A percentile compares a stretch with the other conserved stretches of the same genome.
Evolutionary conservation across 1,140 invertebrate species (phyloP).

Genomic region (Plutomurus gul): DNA sequence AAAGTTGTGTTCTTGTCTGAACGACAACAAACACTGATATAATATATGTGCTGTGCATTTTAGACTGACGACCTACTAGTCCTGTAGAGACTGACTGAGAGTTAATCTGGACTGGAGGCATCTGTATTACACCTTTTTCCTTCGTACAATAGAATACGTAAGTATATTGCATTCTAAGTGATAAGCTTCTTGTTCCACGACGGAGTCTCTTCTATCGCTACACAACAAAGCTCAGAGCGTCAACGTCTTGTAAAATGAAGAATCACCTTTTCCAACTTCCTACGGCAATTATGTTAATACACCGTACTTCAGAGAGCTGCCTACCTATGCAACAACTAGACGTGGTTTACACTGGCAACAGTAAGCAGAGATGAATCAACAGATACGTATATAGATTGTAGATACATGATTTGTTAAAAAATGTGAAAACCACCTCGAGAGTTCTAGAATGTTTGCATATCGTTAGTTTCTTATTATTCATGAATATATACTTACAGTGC

Average conservation of each 20-base stretch:
- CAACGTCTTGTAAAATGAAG: constrained; percentile 29
- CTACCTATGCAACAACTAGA: neutral
- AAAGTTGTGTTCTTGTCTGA: too few species aligned
- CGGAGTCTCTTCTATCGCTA: constrained; percentile 17
- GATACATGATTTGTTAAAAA: too few species aligned
- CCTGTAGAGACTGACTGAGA: too few species aligned
- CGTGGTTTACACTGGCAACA: neutral
- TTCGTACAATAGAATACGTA: neutral
- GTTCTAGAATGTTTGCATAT: neutral
- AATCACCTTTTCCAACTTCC: constrained; percentile 30
- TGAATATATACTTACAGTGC: neutral
- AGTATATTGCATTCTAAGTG: neutral
- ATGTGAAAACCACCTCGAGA: neutral
- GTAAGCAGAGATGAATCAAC: neutral
- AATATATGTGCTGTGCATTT: too few species aligned
- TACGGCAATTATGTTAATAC: constrained; percentile 24
- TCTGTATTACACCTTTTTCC: constrained; percentile 7
- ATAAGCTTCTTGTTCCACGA: constrained; percentile 16
- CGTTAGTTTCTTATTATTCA: neutral
- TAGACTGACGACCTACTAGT: too few species aligned
- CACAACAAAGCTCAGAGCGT: constrained; percentile 18
- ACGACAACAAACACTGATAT: too few species aligned
- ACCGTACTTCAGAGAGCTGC: neutral
- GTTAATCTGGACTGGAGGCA: too few species aligned
- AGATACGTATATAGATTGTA: too few species aligned